A percentile compares a stretch with the other conserved stretches of the same genome.
phyloP scores from a whole-genome alignment of 2,113 vertebrate genomes.

The Camelus bactrianus region DNA sequence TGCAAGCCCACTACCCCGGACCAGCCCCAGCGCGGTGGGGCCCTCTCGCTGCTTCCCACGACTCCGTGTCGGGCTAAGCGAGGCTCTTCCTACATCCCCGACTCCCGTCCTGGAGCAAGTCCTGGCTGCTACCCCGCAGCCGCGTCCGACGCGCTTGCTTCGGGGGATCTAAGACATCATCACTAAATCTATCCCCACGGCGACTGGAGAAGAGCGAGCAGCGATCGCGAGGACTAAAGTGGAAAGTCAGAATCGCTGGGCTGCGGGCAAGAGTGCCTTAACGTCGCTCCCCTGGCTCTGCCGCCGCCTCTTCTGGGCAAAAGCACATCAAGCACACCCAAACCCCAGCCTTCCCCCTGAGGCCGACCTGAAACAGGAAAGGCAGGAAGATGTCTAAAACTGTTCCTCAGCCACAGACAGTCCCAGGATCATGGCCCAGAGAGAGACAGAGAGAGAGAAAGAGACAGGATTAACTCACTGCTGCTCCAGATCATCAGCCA shows the following conservation, averaged over 20 bases:
- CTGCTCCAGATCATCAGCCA: slow-evolving; percentile 87
- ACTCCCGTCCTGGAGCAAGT: not conserved
- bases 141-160: not conserved
- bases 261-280: not conserved
- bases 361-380: slow-evolving; percentile 71
- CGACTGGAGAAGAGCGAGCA: not conserved
- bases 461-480: slow-evolving; percentile 82
- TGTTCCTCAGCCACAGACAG: slow-evolving; percentile 70
- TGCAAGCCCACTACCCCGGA: not conserved
- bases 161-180: not conserved
- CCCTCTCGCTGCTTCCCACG: not conserved
- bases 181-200: not conserved
- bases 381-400: slow-evolving; percentile 69
- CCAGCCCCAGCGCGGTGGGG: not conserved
- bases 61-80: not conserved
- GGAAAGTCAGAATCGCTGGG: not conserved
- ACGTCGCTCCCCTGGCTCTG: not conserved
- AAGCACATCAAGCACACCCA: slow-evolving; percentile 50
- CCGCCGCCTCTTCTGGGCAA: slow-evolving; percentile 5
- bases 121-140: not conserved
- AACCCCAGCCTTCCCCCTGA: slow-evolving; percentile 49
- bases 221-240: not conserved
- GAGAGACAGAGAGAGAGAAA: slow-evolving; percentile 63
- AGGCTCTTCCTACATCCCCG: not conserved
- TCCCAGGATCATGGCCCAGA: slow-evolving; percentile 64